Base-by-base conservation (phyloP, 2,797 vertebrate genomes). In the Lutjanus campechanus region DNA sequence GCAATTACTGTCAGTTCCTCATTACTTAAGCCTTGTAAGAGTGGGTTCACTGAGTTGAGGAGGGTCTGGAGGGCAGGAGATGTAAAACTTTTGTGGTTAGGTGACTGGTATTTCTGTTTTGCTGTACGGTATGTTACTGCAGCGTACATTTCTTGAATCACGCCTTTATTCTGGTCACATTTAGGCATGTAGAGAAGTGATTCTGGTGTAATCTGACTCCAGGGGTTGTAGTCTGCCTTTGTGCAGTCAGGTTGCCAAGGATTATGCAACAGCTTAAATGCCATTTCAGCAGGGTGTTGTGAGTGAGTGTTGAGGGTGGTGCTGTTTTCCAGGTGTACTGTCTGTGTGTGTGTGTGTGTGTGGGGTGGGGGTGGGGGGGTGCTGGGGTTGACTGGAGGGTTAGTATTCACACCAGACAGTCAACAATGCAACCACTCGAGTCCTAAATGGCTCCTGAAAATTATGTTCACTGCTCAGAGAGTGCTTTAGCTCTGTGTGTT, bases 221-320 rank as follows among this genome's bases (percentile, higher is more conserved):
- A 51, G 84, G 80, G 74, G 59, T 56, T 80, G 70, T 69, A 10
- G 50, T 76, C 76, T 82, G 84, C 47, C 59, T 85, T 72, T 79
- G 71, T 75, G 76, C 70, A 50, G 63, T 77, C 53, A 53, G 76
- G 69, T 69, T 81, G 74, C 89, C 82, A 85, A 85, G 51, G 62
- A 83, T 91, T 89, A 90, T 69, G 77, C 72, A 89, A 92, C 83
- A 11, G 16, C 61, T 81, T 79, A 81, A 90, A 84, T 83, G 80
- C 65, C 75, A 77, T 88, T 88, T 88, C 73, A 76, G 84, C 55
- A 16, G 59, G 64, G 60, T 41, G 79, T 66, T 77, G 67, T 58
- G 54, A 64, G 50, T 25, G 69, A 64, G 76, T 47, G 68, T 73
- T 69, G 12, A 40, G 69, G 69, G 71, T n/a, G 66, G 71, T 22